Evolutionary conservation across 1,140 invertebrate genomes (phyloP), one percentile per base, ranked within the genome.

Genomic region (Acromyrmex charruanus): DNA sequence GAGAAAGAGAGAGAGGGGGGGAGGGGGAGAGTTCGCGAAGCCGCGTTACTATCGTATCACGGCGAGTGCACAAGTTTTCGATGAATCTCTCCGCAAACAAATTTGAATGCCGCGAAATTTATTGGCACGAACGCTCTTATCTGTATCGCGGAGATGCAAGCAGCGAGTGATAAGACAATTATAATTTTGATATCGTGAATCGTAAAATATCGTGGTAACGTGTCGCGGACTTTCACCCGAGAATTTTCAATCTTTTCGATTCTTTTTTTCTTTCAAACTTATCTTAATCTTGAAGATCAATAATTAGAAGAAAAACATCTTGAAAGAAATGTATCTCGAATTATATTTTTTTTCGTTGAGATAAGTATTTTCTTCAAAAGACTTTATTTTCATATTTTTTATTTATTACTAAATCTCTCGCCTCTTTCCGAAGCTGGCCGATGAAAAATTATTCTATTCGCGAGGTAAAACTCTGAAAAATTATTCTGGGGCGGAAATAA

Each of bases 111-210:
- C 74, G 49, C 12, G 9, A 51, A 59, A 72, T 74, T 87, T 81
- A 68, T 71, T 59, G 0, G 51, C 39, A 49, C 18, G 39, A 28
- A 65, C 61, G 68, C 16, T 18, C 51, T 87, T 88, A 87, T 87
- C 74, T 86, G 5, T 65, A 49, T 44, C 69, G 68, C 21, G 58
- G 16, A 25, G 59, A 66, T 28, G 51, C 53, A 16, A 61, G 59
- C 77, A 21, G 12, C 44, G 28, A 72, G n/a, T 39, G 71, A 84
- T 77, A 84, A 84, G 53, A 14, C 49, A 39, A 69, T 81, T 71
- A 9, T 44, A 77, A 75, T 74, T 72, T 82, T 44, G 55, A 81
- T 71, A 71, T 28, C 35, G 0, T 39, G 18, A 25, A 49, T 63
- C 35, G 35, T 18, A 31, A 72, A 9, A 25, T 53, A 72, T 51